These are phyloP conservation scores for Propithecus perrieri DNA, from an alignment of 2,797 vertebrate genomes.

Conservation along the genomic window DNA sequence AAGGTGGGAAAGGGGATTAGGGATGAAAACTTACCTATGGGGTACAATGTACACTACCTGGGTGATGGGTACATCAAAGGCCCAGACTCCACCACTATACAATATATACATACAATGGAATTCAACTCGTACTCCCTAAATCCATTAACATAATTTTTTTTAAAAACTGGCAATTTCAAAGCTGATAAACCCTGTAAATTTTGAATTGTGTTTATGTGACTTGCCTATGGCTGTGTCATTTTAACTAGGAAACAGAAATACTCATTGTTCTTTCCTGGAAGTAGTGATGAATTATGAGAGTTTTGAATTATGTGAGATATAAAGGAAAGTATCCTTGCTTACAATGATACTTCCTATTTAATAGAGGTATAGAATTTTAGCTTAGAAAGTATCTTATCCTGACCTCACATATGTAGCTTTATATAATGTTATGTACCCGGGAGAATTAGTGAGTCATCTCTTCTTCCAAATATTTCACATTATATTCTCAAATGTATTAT, in stretches of 20 bases:
- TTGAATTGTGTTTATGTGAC: background rate
- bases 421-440: background rate
- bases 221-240: background rate
- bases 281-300: background rate
- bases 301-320: background rate
- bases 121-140: too few relatives aligned
- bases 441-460: background rate
- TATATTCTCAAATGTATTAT: background rate
- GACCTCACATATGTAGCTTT: background rate
- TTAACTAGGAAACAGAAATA: background rate
- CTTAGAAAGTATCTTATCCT: background rate
- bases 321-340: background rate
- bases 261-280: background rate
- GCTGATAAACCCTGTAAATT: background rate
- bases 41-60: background rate
- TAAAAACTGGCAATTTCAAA: background rate
- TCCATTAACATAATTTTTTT: background rate
- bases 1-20: background rate
- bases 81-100: background rate
- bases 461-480: slow-evolving; percentile 14
- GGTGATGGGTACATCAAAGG: background rate
- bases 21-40: background rate
- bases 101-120: too few relatives aligned
- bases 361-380: background rate
- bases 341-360: background rate